Evolutionary conservation across 2,888 invertebrate genomes (phyloP).

Genomic region (Chrysolina americana): DNA sequence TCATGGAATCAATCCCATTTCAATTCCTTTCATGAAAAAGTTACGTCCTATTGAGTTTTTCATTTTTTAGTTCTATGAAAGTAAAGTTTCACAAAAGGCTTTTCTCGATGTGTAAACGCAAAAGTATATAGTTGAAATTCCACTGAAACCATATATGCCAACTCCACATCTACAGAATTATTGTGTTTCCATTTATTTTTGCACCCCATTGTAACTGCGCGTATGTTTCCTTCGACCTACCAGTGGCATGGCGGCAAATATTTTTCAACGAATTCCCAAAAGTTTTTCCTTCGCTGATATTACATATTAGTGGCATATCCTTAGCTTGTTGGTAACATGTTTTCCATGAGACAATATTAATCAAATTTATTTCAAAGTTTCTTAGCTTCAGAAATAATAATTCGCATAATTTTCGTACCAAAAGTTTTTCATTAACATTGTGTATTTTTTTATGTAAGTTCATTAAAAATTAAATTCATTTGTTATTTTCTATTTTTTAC

Average conservation of each 20-base stretch:
- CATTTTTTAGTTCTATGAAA: slow-evolving; percentile 14
- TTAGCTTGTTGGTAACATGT: too few relatives aligned
- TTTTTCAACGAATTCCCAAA: not conserved
- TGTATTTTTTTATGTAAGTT: too few relatives aligned
- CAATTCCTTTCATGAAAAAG: not conserved
- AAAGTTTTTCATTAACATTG: too few relatives aligned
- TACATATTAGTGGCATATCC: too few relatives aligned
- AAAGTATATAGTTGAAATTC: slow-evolving; percentile 32
- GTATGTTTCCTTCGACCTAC: slow-evolving; percentile 1
- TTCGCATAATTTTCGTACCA: too few relatives aligned
- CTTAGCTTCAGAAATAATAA: too few relatives aligned
- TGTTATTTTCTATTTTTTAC: too few relatives aligned
- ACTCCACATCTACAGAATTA: slow-evolving; percentile 32
- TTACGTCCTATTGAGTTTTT: not conserved
- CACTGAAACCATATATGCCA: slow-evolving; percentile 36
- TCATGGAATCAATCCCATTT: not conserved
- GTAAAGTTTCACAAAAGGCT: slow-evolving; percentile 24
- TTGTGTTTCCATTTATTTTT: slow-evolving; percentile 35
- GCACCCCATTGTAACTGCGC: slow-evolving; percentile 34
- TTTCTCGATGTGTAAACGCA: slow-evolving; percentile 28
- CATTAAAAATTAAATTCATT: too few relatives aligned
- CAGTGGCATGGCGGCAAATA: slow-evolving; percentile 12
- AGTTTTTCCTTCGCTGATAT: slow-evolving; percentile 3
- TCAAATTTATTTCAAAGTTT: too few relatives aligned
- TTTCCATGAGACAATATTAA: too few relatives aligned